Conservation (phyloP, 2,888 invertebrate species). For the Drosophila dives region DNA sequence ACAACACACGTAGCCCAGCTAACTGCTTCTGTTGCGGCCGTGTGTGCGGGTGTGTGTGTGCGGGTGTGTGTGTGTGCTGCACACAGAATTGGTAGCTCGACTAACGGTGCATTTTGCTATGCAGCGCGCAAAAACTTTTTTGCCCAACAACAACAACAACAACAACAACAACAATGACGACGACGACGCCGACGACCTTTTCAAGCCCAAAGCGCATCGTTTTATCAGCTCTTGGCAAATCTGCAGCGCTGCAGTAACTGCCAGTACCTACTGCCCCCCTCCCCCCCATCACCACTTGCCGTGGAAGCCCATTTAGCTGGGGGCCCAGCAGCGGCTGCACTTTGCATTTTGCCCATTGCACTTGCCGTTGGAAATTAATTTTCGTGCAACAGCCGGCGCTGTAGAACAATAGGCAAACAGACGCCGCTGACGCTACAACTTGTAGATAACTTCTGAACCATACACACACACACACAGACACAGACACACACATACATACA, state of each 20-base stretch:
- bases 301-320: neutral
- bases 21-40: slow-evolving; percentile 16
- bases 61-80: slow-evolving; percentile 3
- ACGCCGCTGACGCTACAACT: slow-evolving; percentile 52
- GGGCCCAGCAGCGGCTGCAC: slow-evolving; percentile 39
- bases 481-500: too few species aligned
- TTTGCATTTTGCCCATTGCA: slow-evolving; percentile 68
- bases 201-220: slow-evolving; percentile 72
- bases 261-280: neutral
- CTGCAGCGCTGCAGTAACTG: slow-evolving; percentile 37
- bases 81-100: slow-evolving; percentile 26
- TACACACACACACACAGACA: too few species aligned
- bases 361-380: slow-evolving; percentile 77
- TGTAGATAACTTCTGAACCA: slow-evolving; percentile 41
- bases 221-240: slow-evolving; percentile 75
- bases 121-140: slow-evolving; percentile 67
- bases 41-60: neutral
- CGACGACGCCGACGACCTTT: slow-evolving; percentile 62
- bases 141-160: slow-evolving; percentile 39
- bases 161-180: slow-evolving; percentile 27
- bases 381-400: slow-evolving; percentile 75
- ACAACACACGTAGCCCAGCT: slow-evolving; percentile 40
- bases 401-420: slow-evolving; percentile 75
- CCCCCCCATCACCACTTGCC: neutral
- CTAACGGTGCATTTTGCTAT: slow-evolving; percentile 77